Conservation (phyloP, 2,797 vertebrate species). For the Danio albolineatus region DNA sequence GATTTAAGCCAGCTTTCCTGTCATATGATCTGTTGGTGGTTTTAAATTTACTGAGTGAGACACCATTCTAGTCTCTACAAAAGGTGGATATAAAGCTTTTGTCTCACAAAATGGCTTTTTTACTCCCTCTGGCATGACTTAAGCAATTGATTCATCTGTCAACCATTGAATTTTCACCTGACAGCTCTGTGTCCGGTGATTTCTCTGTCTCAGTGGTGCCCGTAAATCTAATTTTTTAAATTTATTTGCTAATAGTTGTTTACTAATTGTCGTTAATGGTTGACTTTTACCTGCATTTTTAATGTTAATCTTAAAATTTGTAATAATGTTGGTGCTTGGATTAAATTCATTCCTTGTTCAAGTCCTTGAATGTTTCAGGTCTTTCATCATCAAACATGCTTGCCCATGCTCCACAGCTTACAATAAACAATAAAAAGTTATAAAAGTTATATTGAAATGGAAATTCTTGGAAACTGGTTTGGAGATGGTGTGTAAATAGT, state of each 20-base stretch:
- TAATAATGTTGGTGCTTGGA: neutral
- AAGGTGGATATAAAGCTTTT: constrained; percentile 35
- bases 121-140: constrained; percentile 29
- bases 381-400: constrained; percentile 7
- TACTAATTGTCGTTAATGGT: too few species aligned
- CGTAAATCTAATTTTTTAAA: constrained; percentile 6
- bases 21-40: constrained; percentile 13
- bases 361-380: neutral
- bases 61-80: constrained; percentile 32
- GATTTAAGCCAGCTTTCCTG: constrained; percentile 16
- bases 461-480: too few species aligned
- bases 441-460: too few species aligned
- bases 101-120: constrained; percentile 31
- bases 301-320: too few species aligned
- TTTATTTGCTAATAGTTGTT: neutral
- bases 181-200: neutral
- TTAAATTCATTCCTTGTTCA: neutral
- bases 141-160: constrained; percentile 18
- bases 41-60: constrained; percentile 20
- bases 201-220: constrained; percentile 2
- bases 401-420: neutral
- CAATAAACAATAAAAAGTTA: too few species aligned
- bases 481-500: too few species aligned
- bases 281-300: neutral
- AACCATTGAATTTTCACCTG: constrained; percentile 27